These are phyloP conservation scores for Scotopteryx bipunctaria DNA, from an alignment of 2,888 invertebrate genomes.

Conservation along the genomic window DNA sequence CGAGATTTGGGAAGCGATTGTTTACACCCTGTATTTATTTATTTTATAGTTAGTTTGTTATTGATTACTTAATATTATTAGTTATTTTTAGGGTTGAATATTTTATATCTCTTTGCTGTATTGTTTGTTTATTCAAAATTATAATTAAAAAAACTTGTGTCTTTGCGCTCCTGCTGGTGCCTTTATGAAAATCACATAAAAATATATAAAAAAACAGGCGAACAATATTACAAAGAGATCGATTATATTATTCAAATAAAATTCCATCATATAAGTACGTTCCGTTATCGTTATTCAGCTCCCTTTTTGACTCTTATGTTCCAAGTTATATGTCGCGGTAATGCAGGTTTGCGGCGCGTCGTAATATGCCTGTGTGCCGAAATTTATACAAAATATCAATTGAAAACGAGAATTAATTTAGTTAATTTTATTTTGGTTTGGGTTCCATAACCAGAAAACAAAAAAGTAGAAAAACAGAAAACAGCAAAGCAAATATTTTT, in stretches of 20 bases:
- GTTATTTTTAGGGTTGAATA: conserved; percentile 40
- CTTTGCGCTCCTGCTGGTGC: background rate
- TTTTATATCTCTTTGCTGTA: conserved; percentile 18
- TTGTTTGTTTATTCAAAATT: conserved; percentile 11
- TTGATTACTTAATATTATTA: conserved; percentile 57
- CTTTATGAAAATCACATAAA: background rate
- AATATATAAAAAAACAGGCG: background rate
- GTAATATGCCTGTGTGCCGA: too few relatives aligned
- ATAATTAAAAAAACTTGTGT: background rate
- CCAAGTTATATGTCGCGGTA: too few relatives aligned
- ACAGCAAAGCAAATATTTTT: too few relatives aligned
- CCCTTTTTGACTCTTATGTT: background rate
- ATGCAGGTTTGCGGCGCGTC: too few relatives aligned
- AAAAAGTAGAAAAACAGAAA: too few relatives aligned
- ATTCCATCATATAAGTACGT: conserved; percentile 32
- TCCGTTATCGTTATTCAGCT: conserved; percentile 12
- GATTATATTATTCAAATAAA: conserved; percentile 23
- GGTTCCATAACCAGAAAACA: too few relatives aligned
- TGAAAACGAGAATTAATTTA: too few relatives aligned
- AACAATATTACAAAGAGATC: conserved; percentile 18
- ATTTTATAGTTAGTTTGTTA: conserved; percentile 51
- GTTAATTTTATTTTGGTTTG: too few relatives aligned
- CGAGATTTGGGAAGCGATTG: conserved; percentile 50
- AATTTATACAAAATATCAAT: too few relatives aligned
- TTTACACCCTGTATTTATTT: conserved; percentile 71